Base-by-base conservation (phyloP, 2,113 vertebrate genomes). In the Diadophis punctatus region DNA sequence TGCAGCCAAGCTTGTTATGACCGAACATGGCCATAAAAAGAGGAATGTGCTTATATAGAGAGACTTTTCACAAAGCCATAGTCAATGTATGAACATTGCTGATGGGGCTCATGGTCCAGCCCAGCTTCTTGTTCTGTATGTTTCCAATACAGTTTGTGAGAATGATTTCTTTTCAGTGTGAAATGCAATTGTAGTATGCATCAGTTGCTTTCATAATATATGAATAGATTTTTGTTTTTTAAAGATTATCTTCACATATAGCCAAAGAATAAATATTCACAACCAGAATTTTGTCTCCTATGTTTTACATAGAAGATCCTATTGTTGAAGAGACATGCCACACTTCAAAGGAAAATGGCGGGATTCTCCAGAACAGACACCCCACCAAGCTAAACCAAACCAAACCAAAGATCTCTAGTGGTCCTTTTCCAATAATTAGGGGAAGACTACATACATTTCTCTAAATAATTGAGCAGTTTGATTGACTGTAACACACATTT, bases 401-500 rank as follows among this genome's bases (percentile, higher is more conserved):
- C 5, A 34, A 74, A 74, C 46, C 23, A 84, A 91, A 86, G 53
- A 52, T 10, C 60, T 84, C 51, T 3, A n/a, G 30, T 30, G 46
- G 11, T 16, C 3, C 9, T 92, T 80, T 55, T 20, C 18, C 34
- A 55, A 51, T 80, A 92, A 92, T 22, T 53, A 43, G 8, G 25
- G 87, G 43, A n/a, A 58, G 30, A 60, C 34, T 39, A 93, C 63
- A 68, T 18, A 25, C 48, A 34, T 93, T 95, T 95, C 68, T 87
- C 89, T 53, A 84, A 55, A 30, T 94, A 93, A 90, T 84, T 95
- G 94, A 88, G 93, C 94, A 95, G 93, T 89, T 93, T 95, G 94
- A 95, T 88, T 96, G 94, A 96, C 92, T 95, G 92, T 87, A 96
- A 95, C n/a, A 94, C 34, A 89, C 89, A 90, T 93, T 95, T 95